Base-by-base conservation (phyloP, 2,888 invertebrate species). In the Tridacna gigas region DNA sequence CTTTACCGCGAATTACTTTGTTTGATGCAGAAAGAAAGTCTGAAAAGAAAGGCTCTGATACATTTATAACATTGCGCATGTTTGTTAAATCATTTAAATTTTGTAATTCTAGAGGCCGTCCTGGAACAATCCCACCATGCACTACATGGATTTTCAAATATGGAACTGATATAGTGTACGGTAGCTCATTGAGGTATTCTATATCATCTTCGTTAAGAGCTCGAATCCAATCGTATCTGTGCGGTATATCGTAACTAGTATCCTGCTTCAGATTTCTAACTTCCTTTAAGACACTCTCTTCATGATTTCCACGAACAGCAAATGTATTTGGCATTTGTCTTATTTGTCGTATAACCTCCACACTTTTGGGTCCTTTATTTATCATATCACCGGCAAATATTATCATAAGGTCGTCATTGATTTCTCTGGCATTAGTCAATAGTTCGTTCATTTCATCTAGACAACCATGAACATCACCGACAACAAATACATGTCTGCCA, bases 391-490 rank as follows among this genome's bases (percentile, higher is more conserved):
- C 95, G 28, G 91, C 92, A 82, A 92, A 92, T n/a, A 94, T 73
- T 26, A 90, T 88, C 56, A 94, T 79, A 11, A 90, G 80, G 47
- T 90, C 84, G 4, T 88, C 85, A 7, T 81, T 81, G 11, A 79
- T 63, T 0, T 67, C 71, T 69, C 86, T 71, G 9, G 92, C 91
- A 65, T 88, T 73, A 15, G 88, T 74, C 20, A 95, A 82, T 2
- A 95, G 86, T 56, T 90, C 88, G 61, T 86, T 51, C 51, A 95
- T 86, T 86, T 95, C 95, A 63, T 94, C 93, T 69, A 86, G 91
- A 81, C 95, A 95, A 3, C 95, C 95, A 86, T 95, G 95, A 1
- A 95, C 91, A 84, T 95, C 95, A 7, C 95, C 95, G 22, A 95
- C 91, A 12, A 95, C 90, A 47, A 94, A 87, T 25, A 95, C 89